These are phyloP conservation scores for Polypterus bichir DNA, from an alignment of 2,113 vertebrate species.

Conservation along the genomic window DNA sequence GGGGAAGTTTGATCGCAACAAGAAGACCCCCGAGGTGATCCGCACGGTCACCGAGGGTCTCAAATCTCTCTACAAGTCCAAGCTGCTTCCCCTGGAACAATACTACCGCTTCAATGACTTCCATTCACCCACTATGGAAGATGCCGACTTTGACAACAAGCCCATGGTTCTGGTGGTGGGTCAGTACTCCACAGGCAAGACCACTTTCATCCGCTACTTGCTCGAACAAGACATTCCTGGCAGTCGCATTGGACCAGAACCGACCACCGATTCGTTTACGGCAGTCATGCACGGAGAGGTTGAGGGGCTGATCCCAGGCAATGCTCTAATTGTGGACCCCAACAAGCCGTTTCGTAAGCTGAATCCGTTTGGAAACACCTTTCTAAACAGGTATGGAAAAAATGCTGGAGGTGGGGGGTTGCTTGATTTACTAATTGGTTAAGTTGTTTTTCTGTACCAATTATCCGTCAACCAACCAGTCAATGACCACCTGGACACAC, in stretches of 20 bases:
- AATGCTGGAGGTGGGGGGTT: no score
- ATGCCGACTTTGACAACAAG: slow-evolving; percentile 83
- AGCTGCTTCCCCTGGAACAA: slow-evolving; percentile 74
- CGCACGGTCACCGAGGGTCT: slow-evolving; percentile 75
- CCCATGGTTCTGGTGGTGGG: slow-evolving; percentile 89
- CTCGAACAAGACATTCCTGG: slow-evolving; percentile 85
- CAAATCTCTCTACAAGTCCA: slow-evolving; percentile 66
- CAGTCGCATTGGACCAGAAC: slow-evolving; percentile 76
- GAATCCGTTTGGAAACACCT: slow-evolving; percentile 80
- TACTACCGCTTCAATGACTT: slow-evolving; percentile 76
- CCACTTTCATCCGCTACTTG: slow-evolving; percentile 84
- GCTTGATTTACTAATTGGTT: no score
- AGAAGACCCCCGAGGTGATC: slow-evolving; percentile 66
- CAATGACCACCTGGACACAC: no score
- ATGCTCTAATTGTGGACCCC: slow-evolving; percentile 81
- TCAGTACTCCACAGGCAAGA: slow-evolving; percentile 87
- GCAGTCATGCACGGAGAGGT: slow-evolving; percentile 80
- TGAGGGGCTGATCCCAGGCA: slow-evolving; percentile 69
- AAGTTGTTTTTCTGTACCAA: no score
- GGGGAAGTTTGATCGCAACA: slow-evolving; percentile 54
- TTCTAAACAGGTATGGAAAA: slow-evolving; percentile 70
- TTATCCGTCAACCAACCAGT: no score
- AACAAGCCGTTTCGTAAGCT: slow-evolving; percentile 88
- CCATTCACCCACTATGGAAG: slow-evolving; percentile 72
- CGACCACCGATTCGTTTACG: slow-evolving; percentile 84